Conservation (phyloP, 92 coral and sea anemone species). For the Chrysogorgia sp. region DNA sequence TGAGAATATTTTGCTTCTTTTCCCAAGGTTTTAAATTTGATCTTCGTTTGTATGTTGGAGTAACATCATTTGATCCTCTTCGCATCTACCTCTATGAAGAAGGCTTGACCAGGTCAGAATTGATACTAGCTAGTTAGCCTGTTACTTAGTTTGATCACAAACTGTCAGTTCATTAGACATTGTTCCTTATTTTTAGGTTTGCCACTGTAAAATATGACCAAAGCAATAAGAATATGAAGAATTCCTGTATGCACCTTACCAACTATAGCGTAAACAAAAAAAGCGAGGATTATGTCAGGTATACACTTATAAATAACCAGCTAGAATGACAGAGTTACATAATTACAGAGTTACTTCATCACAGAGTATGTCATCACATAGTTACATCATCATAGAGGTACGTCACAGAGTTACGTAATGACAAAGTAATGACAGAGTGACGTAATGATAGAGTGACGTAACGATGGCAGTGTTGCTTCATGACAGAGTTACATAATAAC, state of each 20-base stretch:
- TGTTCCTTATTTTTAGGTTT: constrained; percentile 55
- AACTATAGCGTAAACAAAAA: constrained; percentile 99
- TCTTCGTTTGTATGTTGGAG: constrained; percentile 88
- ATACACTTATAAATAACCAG: neutral
- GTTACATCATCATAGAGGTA: no score
- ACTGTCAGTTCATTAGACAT: neutral
- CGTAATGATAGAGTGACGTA: no score
- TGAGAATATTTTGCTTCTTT: neutral
- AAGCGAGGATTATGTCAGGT: constrained; percentile 94
- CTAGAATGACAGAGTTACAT: no score
- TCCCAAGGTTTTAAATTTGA: constrained; percentile 94
- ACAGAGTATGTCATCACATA: no score
- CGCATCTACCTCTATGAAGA: constrained; percentile 92
- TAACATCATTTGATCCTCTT: constrained; percentile 88
- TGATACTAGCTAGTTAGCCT: neutral
- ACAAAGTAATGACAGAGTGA: no score
- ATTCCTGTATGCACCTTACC: constrained; percentile 97
- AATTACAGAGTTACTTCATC: no score
- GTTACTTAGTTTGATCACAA: neutral
- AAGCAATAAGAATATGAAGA: constrained; percentile 79
- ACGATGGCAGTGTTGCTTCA: no score
- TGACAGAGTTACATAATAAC: no score
- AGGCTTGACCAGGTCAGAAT: constrained; percentile 84
- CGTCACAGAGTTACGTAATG: no score
- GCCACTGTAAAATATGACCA: constrained; percentile 96